These are phyloP conservation scores for Chloroceryle aenea DNA, from an alignment of 2,113 vertebrate genomes.

Conservation along the genomic window DNA sequence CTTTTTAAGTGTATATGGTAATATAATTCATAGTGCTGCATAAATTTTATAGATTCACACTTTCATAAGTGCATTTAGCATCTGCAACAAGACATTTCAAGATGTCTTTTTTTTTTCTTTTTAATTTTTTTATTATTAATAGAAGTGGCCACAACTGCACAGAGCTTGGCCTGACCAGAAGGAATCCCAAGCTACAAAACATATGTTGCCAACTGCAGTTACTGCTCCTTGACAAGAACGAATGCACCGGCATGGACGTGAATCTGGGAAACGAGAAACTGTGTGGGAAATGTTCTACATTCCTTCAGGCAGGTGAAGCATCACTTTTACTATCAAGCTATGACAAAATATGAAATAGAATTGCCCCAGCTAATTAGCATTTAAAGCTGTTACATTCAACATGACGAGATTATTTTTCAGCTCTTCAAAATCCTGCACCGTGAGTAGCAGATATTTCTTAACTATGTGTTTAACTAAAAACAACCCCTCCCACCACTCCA, in stretches of 20 bases:
- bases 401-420: neutral
- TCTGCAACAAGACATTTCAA: constrained; percentile 28
- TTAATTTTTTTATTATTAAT: no score
- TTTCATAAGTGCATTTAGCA: constrained; percentile 16
- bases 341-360: constrained; percentile 14
- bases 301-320: neutral
- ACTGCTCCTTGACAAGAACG: constrained; percentile 17
- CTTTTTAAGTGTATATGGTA: constrained; percentile 11
- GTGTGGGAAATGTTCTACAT: neutral
- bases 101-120: no score
- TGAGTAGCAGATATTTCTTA: neutral
- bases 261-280: neutral
- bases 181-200: neutral
- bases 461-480: neutral
- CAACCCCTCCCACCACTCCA: neutral
- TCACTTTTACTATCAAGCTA: neutral
- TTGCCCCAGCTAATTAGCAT: neutral
- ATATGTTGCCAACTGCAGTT: neutral
- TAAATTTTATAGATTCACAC: constrained; percentile 6
- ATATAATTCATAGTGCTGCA: constrained; percentile 3
- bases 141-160: neutral
- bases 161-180: neutral
- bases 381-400: neutral
- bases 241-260: neutral
- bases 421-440: neutral